phyloP scores from a whole-genome alignment of 2,888 invertebrate genomes.

The Amphipyra tragopoginis region DNA sequence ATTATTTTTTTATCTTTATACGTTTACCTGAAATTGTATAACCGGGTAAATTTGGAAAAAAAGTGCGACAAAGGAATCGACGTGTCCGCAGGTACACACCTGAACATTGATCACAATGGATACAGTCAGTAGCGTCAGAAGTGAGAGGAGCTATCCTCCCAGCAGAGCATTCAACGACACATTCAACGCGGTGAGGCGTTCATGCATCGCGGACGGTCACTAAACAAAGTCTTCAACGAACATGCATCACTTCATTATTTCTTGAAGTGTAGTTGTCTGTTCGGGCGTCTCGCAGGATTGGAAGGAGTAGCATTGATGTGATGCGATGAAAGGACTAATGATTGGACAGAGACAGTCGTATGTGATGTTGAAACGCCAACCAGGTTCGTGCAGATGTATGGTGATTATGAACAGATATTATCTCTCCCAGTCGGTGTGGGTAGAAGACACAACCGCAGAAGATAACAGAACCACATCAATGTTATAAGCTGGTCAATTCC shows the following conservation, averaged over 20 bases:
- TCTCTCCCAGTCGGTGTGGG: slow-evolving; percentile 83
- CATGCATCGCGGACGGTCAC: slow-evolving; percentile 76
- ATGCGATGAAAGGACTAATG: slow-evolving; percentile 79
- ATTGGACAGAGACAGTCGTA: slow-evolving; percentile 70
- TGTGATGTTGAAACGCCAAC: slow-evolving; percentile 72
- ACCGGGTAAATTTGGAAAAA: slow-evolving; percentile 52
- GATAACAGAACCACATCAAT: slow-evolving; percentile 80
- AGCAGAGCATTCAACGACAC: slow-evolving; percentile 61
- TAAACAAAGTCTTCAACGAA: slow-evolving; percentile 67
- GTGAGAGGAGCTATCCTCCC: slow-evolving; percentile 62
- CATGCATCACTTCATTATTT: slow-evolving; percentile 79
- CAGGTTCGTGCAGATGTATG: slow-evolving; percentile 83
- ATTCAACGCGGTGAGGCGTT: slow-evolving; percentile 67
- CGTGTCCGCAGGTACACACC: slow-evolving; percentile 61
- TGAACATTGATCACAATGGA: slow-evolving; percentile 42
- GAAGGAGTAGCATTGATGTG: slow-evolving; percentile 74
- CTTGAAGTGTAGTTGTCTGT: slow-evolving; percentile 68
- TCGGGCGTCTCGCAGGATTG: slow-evolving; percentile 67
- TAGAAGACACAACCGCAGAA: slow-evolving; percentile 80
- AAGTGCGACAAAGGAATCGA: slow-evolving; percentile 46
- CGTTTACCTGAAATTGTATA: slow-evolving; percentile 42
- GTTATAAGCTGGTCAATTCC: slow-evolving; percentile 79
- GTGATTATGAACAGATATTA: slow-evolving; percentile 75
- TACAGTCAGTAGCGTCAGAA: slow-evolving; percentile 54
- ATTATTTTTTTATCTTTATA: slow-evolving; percentile 1